Percentiles rank a stretch among this genome's conserved stretches.
phyloP scores from a whole-genome alignment of 2,797 vertebrate genomes.

The Oreochromis grahami region DNA sequence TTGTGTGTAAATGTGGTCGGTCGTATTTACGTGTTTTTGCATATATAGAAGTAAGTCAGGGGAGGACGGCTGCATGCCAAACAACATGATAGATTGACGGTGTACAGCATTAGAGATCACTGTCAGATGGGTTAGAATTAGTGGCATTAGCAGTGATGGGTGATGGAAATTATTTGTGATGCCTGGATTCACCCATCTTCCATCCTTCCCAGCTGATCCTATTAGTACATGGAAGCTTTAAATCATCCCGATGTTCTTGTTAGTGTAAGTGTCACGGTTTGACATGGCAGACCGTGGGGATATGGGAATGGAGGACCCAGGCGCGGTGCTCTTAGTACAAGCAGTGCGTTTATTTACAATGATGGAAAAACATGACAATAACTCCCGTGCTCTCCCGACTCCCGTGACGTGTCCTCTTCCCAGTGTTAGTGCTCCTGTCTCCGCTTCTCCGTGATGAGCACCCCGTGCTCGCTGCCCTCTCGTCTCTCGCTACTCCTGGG shows the following conservation, averaged over 20 bases:
- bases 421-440: no score
- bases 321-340: no score
- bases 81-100: constrained; percentile 28
- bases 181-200: constrained; percentile 35
- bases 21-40: not conserved
- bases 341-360: no score
- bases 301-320: no score
- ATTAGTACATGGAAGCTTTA: constrained; percentile 27
- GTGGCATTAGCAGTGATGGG: constrained; percentile 42
- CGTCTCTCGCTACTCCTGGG: no score
- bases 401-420: no score
- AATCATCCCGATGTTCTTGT: constrained; percentile 7
- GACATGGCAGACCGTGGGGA: no score
- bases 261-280: not conserved
- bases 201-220: constrained; percentile 35
- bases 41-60: not conserved
- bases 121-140: constrained; percentile 58
- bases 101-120: constrained; percentile 40
- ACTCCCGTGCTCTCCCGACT: no score
- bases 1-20: not conserved
- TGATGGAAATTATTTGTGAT: constrained; percentile 60
- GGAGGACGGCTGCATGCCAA: not conserved
- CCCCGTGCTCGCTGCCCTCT: no score
- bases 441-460: no score
- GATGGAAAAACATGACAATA: no score